phyloP scores from a whole-genome alignment of 2,113 vertebrate genomes.

The Sceloporus tristichus region DNA sequence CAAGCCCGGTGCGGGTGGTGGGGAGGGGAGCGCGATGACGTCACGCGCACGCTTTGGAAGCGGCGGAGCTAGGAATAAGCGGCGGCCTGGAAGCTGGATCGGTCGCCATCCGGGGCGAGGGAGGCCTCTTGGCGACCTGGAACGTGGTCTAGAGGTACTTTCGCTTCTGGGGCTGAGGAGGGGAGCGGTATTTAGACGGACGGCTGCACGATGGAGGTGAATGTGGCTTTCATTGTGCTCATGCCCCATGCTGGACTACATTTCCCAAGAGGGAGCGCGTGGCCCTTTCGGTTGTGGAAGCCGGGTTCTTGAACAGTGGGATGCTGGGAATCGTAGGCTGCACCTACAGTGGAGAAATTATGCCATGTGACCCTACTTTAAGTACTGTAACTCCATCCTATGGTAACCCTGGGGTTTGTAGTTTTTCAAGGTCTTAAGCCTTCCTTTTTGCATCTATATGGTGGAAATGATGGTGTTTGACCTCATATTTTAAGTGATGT shows the following conservation, averaged over 20 bases:
- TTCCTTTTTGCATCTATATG: no score
- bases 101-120: not conserved
- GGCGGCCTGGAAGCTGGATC: accelerated
- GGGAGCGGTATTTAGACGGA: not conserved
- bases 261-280: not conserved
- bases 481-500: no score
- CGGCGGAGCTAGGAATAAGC: accelerated
- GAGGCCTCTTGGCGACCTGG: accelerated
- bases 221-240: no score
- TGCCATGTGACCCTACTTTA: no score
- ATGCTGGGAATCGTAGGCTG: not conserved
- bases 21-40: accelerated
- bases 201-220: no score
- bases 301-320: not conserved
- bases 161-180: accelerated
- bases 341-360: no score
- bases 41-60: accelerated
- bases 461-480: no score
- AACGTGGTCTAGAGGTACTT: accelerated
- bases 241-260: not conserved
- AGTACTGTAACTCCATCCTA: no score
- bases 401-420: no score
- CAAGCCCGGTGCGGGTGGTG: not conserved
- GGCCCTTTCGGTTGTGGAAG: accelerated
- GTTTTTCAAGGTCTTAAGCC: no score